Evolutionary conservation across 2,113 vertebrate genomes (phyloP).

Genomic region (Equus przewalskii): DNA sequence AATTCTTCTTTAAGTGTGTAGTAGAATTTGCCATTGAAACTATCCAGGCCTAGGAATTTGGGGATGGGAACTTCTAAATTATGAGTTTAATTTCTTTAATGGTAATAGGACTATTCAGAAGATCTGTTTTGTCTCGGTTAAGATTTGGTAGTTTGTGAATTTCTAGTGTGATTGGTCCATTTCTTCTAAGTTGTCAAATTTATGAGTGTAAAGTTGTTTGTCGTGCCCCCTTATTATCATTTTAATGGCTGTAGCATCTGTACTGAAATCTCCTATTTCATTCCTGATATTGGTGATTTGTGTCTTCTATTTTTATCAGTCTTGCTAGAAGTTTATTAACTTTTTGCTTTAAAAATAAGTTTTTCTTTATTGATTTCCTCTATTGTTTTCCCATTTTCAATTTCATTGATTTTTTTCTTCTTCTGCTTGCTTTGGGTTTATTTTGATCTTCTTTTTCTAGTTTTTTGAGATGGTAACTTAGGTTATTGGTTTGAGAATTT

Average conservation of each 20-base stretch:
- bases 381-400: slow-evolving; percentile 46
- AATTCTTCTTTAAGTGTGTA: slow-evolving; percentile 5
- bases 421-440: background rate
- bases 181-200: slow-evolving; percentile 2
- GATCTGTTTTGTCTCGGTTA: background rate
- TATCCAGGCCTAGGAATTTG: background rate
- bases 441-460: background rate
- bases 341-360: background rate
- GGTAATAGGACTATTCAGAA: background rate
- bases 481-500: background rate
- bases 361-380: background rate
- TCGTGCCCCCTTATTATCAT: background rate
- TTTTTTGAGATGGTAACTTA: background rate
- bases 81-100: background rate
- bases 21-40: slow-evolving; percentile 29
- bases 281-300: background rate
- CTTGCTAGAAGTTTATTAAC: slow-evolving; percentile 5
- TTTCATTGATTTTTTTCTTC: slow-evolving; percentile 18
- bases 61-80: background rate
- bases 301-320: background rate
- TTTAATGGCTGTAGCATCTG: background rate
- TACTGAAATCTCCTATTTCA: background rate
- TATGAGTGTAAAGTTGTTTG: background rate
- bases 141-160: background rate
- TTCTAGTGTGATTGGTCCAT: background rate